Evolutionary conservation across 2,797 vertebrate genomes (phyloP), one percentile per base, ranked within the genome.

Genomic region (Microctenopoma stevenorrisi): DNA sequence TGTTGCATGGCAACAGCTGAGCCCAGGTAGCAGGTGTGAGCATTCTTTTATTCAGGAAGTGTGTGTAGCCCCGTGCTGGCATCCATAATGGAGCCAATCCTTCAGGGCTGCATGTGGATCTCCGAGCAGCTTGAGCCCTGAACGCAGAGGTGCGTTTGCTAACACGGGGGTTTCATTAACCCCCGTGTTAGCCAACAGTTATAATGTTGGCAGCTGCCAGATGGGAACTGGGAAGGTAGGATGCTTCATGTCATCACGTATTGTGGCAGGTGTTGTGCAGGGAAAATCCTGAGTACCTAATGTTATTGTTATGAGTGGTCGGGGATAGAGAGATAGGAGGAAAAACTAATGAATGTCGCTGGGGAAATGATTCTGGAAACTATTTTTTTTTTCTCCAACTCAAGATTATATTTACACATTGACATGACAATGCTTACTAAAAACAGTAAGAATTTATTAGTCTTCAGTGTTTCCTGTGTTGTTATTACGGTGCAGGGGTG

Each of bases 131-230:
- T 88, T 90, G 86, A 87, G 86, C 88, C 82, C 87, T 40, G 72
- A 86, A 86, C 68, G 37, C 72, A 10, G 59, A 87, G 89, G 88
- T 90, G 86, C 73, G 50, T 81, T 85, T 15, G 64, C 85, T 76
- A 91, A 90, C 89, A 90, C 64, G 2, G 79, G 88, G 88, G 89
- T 85, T 90, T 90, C 85, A 90, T 90, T 90, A 91, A 92, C 89
- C 89, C 86, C 87, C 7, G 38, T 89, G 90, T 91, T 90, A 87
- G 89, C 2, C 74, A 79, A 84, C 88, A 81, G 86, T 85, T 87
- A 81, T 68, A 83, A 81, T 74, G 86, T 68, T 83, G 90, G 87
- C 90, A 90, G 89, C 87, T 90, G 88, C 87, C 91, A 92, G 91
- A 88, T 91, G 90, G 89, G 84, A 89, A 55, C 84, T 13, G 65